Percentiles rank a stretch among this genome's conserved stretches.
Conservation (phyloP, 2,797 vertebrate genomes). For the Mus caroli region DNA sequence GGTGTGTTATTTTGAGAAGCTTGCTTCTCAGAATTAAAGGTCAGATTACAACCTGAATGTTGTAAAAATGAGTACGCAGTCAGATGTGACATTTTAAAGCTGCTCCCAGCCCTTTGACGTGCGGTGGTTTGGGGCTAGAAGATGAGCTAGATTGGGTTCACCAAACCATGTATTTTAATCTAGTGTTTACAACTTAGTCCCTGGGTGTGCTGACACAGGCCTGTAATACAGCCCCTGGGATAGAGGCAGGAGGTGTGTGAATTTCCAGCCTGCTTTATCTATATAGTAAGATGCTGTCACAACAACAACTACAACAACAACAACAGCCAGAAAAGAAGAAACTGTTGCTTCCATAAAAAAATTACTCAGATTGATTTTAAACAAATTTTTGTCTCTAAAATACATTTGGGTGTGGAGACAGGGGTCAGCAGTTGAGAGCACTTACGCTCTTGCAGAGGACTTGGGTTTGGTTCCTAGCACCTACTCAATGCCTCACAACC, state of each 20-base stretch:
- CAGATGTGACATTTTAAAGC: constrained; percentile 56
- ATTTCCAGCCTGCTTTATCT: background rate
- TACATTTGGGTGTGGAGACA: background rate
- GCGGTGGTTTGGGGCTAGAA: background rate
- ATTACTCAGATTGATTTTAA: background rate
- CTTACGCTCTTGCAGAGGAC: background rate
- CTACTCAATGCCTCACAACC: background rate
- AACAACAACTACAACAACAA: too few species aligned
- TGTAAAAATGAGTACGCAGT: constrained; percentile 54
- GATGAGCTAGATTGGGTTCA: background rate
- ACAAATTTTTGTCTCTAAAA: constrained; percentile 52
- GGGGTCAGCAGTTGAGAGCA: background rate
- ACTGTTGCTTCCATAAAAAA: background rate
- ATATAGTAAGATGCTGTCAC: background rate
- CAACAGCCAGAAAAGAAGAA: background rate
- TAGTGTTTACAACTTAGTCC: constrained; percentile 43
- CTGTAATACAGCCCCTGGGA: background rate
- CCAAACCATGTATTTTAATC: constrained; percentile 48
- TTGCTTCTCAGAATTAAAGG: constrained; percentile 71
- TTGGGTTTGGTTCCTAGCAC: background rate
- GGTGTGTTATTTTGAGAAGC: constrained; percentile 57
- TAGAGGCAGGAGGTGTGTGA: background rate
- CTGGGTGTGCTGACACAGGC: background rate
- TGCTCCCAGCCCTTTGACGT: background rate
- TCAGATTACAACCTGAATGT: constrained; percentile 53